Conservation (phyloP, 1,140 invertebrate genomes). For the Bactericera cockerelli region DNA sequence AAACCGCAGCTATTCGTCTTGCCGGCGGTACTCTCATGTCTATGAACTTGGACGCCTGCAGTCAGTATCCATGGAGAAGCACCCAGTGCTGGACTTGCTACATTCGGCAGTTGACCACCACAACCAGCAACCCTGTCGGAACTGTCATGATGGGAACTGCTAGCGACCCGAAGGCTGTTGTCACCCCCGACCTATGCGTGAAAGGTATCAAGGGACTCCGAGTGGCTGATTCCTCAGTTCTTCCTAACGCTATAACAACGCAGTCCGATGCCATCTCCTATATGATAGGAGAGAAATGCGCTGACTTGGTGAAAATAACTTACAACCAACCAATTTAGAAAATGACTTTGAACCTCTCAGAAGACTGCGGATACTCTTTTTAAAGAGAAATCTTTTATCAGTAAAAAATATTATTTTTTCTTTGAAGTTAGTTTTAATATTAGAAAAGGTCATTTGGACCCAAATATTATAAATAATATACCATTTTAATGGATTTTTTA, state of each 20-base stretch:
- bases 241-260: constrained; percentile 57
- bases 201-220: constrained; percentile 51
- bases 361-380: too few species aligned
- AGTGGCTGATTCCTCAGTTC: constrained; percentile 58
- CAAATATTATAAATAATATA: too few species aligned
- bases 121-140: background rate
- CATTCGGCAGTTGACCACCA: background rate
- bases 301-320: constrained; percentile 52
- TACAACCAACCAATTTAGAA: background rate
- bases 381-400: too few species aligned
- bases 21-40: constrained; percentile 9
- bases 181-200: constrained; percentile 54
- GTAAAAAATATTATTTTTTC: too few species aligned
- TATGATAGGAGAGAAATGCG: constrained; percentile 62
- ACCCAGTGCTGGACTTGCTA: background rate
- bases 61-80: constrained; percentile 4
- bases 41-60: background rate
- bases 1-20: constrained; percentile 23
- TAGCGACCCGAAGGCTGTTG: constrained; percentile 40
- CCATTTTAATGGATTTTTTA: too few species aligned
- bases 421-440: too few species aligned
- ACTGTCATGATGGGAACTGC: background rate
- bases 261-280: constrained; percentile 60
- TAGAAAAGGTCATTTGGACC: too few species aligned
- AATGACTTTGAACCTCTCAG: too few species aligned